Base-by-base conservation (phyloP, 2,797 vertebrate species). In the Borostomias antarcticus region DNA sequence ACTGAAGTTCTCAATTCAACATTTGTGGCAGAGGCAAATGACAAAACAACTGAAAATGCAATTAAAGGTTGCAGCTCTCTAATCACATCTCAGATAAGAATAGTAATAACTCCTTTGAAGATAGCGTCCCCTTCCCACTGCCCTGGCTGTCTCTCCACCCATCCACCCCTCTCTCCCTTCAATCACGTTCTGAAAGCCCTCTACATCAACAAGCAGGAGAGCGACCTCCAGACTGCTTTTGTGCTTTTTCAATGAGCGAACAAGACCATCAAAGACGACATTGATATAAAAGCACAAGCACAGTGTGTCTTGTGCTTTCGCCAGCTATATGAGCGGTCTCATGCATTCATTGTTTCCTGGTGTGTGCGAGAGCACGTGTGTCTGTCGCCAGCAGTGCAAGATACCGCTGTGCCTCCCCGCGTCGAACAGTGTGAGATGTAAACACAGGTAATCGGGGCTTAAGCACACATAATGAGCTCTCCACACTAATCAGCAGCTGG, bases 391-490 rank as follows among this genome's bases (percentile, higher is more conserved):
- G 50, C 53, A 19, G 54, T 40, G 50, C 17, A 50, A 29, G 48
- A 62, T 19, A 35, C 67, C 35, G 61, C 63, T 48, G 70, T 3
- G 50, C 73, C 62, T 70, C 72, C 74, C 53, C n/a, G 33, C 37
- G 57, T 59, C 66, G 64, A 79, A 68, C 72, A 73, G 72, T 64
- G 62, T 56, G 58, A 63, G 52, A 78, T 73, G 67, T 65, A 77
- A 82, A 85, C 62, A 69, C 72, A 83, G 77, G 69, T 76, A 81
- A 82, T 81, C 61, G 72, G n/a, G 56, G 59, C 47, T 72, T 74
- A 69, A 47, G 73, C 60, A 70, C 66, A 72, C 77, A 79, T 21
- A 69, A 81, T 57, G 64, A 83, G 65, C 79, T 71, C 62, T 72
- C 60, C 40, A 28, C 70, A 64, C 47, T 66, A 66, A 71, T 71